phyloP scores from a whole-genome alignment of 2,888 invertebrate genomes.

The Papilio elwesi region DNA sequence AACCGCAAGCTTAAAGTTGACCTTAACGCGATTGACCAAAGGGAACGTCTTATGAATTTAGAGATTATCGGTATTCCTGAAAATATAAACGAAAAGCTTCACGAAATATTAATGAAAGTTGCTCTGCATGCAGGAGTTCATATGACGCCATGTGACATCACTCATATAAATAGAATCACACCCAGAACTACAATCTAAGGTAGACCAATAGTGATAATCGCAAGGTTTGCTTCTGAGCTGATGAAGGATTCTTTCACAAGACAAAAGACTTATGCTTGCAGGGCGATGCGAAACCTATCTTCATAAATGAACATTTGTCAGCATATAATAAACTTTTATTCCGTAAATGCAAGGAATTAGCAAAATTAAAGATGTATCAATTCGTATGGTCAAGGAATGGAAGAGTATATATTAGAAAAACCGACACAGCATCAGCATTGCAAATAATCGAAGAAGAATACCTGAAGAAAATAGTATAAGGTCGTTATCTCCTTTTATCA shows the following conservation, averaged over 20 bases:
- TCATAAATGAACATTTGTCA: conserved; percentile 11
- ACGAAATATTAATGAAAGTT: not conserved
- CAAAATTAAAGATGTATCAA: conserved; percentile 11
- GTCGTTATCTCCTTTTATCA: too few relatives aligned
- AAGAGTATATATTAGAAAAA: too few relatives aligned
- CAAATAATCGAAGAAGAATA: conserved; percentile 34
- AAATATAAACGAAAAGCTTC: not conserved
- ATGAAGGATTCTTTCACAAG: not conserved
- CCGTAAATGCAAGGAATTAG: not conserved
- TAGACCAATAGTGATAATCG: not conserved
- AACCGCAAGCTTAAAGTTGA: not conserved
- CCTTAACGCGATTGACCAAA: not conserved
- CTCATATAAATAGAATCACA: conserved; percentile 2
- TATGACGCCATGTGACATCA: not conserved
- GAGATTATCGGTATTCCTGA: conserved; percentile 7
- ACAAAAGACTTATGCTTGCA: conserved; percentile 8
- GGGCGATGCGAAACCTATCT: not conserved
- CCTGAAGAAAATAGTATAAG: conserved; percentile 7
- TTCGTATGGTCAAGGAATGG: conserved; percentile 39
- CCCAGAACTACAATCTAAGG: conserved; percentile 8
- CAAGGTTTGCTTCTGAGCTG: too few relatives aligned
- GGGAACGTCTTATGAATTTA: conserved; percentile 1
- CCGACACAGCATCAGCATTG: not conserved
- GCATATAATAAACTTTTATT: conserved; percentile 1
- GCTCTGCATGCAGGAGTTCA: not conserved